phyloP scores from a whole-genome alignment of 2,888 invertebrate genomes.

The Ornithoptera alexandrae region DNA sequence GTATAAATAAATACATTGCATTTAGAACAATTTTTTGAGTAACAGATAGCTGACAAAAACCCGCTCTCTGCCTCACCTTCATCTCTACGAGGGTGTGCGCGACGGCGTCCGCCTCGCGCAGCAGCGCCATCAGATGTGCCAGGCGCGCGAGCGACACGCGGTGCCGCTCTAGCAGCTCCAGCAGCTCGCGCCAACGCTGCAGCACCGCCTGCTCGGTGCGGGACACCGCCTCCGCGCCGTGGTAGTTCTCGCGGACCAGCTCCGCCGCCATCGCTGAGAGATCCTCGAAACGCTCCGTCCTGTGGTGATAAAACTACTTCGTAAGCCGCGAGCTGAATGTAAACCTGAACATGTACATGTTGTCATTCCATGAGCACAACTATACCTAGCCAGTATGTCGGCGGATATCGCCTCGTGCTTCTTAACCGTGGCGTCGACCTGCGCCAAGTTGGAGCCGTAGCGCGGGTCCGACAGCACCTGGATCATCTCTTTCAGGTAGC shows the following conservation, averaged over 20 bases:
- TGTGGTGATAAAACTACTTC: slow-evolving; percentile 34
- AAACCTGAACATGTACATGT: too few species aligned
- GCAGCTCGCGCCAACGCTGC: slow-evolving; percentile 91
- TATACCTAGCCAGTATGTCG: slow-evolving; percentile 91
- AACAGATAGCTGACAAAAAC: too few species aligned
- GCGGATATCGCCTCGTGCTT: slow-evolving; percentile 99
- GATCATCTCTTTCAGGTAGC: slow-evolving; percentile 98
- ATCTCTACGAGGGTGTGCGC: slow-evolving; percentile 90
- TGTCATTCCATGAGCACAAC: too few species aligned
- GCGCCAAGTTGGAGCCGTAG: slow-evolving; percentile 93
- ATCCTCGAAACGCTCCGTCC: slow-evolving; percentile 96
- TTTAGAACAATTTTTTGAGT: too few species aligned
- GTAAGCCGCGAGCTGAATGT: too few species aligned
- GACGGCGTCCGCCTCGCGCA: slow-evolving; percentile 95
- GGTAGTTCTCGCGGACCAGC: slow-evolving; percentile 93
- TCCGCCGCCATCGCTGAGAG: slow-evolving; percentile 96
- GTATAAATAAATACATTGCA: too few species aligned
- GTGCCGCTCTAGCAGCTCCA: slow-evolving; percentile 92
- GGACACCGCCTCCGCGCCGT: slow-evolving; percentile 89
- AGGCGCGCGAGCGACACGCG: slow-evolving; percentile 86
- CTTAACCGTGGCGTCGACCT: slow-evolving; percentile 98
- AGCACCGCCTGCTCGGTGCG: slow-evolving; percentile 87
- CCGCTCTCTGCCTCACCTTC: slow-evolving; percentile 76
- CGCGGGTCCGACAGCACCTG: slow-evolving; percentile 95
- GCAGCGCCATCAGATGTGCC: slow-evolving; percentile 91